These are phyloP conservation scores for Mirounga angustirostris DNA, from an alignment of 2,113 vertebrate genomes.

Conservation along the genomic window DNA sequence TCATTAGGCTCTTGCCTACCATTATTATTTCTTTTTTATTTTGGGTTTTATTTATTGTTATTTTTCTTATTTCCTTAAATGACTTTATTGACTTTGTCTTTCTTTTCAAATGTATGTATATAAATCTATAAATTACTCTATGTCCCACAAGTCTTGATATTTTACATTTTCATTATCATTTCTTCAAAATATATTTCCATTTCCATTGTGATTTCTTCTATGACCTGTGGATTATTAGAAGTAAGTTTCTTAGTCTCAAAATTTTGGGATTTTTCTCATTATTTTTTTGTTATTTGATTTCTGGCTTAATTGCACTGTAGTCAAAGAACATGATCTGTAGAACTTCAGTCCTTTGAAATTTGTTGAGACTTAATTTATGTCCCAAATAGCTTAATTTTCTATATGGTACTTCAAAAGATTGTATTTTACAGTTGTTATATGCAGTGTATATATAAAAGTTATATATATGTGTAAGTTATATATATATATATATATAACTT, in stretches of 20 bases:
- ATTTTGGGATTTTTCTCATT: not conserved
- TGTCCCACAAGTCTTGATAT: not conserved
- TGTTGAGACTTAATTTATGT: not conserved
- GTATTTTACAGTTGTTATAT: not conserved
- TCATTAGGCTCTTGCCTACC: not conserved
- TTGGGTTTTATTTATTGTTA: not conserved
- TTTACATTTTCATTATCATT: conserved; percentile 20
- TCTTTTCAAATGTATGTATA: not conserved
- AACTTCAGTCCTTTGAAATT: not conserved
- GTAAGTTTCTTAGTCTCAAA: not conserved
- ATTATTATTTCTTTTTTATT: not conserved
- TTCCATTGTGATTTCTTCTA: not conserved
- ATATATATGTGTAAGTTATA: not conserved
- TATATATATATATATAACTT: not conserved
- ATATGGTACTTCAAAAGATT: not conserved
- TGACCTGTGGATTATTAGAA: not conserved
- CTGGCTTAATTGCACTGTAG: not conserved
- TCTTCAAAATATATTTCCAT: conserved; percentile 5
- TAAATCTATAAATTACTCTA: not conserved
- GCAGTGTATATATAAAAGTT: not conserved
- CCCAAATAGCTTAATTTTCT: not conserved
- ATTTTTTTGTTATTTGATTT: not conserved
- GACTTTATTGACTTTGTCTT: not conserved
- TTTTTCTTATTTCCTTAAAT: conserved; percentile 21
- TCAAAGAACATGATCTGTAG: conserved; percentile 9